A percentile compares a stretch with the other conserved stretches of the same genome.
These are phyloP conservation scores for Lasioglossum villosulum DNA, from an alignment of 2,888 invertebrate genomes.

Conservation along the genomic window DNA sequence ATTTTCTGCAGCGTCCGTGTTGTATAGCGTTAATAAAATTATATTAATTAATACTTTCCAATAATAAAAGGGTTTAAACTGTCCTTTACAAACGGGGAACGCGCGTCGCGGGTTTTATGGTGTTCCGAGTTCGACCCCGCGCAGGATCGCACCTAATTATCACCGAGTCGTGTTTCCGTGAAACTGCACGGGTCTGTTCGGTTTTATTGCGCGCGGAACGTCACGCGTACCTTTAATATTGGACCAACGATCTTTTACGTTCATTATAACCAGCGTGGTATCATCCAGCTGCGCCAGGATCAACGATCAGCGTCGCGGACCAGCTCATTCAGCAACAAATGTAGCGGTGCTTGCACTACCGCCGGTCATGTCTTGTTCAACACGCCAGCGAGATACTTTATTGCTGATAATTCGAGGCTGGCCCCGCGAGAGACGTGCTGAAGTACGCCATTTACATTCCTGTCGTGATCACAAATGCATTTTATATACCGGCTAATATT, in stretches of 20 bases:
- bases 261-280: constrained; percentile 56
- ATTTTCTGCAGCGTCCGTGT: background rate
- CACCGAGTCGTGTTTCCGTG: constrained; percentile 15
- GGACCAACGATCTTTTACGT: constrained; percentile 56
- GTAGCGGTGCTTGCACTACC: constrained; percentile 68
- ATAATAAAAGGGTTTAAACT: background rate
- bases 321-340: constrained; percentile 68
- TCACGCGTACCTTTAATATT: constrained; percentile 52
- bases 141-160: constrained; percentile 45
- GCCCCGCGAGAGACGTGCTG: constrained; percentile 59
- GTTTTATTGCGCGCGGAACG: constrained; percentile 6
- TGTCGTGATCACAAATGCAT: constrained; percentile 72
- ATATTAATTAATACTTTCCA: constrained; percentile 23
- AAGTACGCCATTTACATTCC: constrained; percentile 73
- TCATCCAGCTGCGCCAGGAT: constrained; percentile 56
- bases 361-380: constrained; percentile 71
- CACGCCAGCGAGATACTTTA: constrained; percentile 72
- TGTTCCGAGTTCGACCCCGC: background rate
- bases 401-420: constrained; percentile 71
- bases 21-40: background rate
- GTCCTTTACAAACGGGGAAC: background rate
- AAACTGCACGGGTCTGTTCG: constrained; percentile 14
- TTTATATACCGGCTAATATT: constrained; percentile 73
- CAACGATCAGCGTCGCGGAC: constrained; percentile 47
- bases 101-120: background rate